These are phyloP conservation scores for Myodes glareolus DNA, from an alignment of 2,113 vertebrate genomes.

Conservation along the genomic window DNA sequence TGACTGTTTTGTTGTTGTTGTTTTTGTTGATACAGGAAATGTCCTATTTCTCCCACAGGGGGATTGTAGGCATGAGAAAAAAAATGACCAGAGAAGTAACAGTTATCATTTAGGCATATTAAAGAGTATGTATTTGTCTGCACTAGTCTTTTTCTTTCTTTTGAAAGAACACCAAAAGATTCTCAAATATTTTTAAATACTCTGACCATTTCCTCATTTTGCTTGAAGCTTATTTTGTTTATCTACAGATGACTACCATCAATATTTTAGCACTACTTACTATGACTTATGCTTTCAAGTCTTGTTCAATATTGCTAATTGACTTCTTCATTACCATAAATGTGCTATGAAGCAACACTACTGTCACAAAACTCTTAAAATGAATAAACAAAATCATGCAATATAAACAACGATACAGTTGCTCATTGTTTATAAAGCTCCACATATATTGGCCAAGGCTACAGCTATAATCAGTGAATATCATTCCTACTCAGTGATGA, in stretches of 20 bases:
- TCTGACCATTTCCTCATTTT: slow-evolving; percentile 51
- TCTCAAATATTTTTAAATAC: slow-evolving; percentile 26
- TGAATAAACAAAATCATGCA: slow-evolving; percentile 66
- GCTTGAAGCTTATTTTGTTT: slow-evolving; percentile 81
- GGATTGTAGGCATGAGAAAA: not conserved
- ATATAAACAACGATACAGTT: slow-evolving; percentile 68
- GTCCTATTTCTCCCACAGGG: slow-evolving; percentile 7
- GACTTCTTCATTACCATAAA: slow-evolving; percentile 79
- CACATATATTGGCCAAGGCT: not conserved
- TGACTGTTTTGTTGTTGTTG: not conserved
- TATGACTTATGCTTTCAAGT: slow-evolving; percentile 79
- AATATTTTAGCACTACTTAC: slow-evolving; percentile 84
- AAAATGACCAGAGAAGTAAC: not conserved
- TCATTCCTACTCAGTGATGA: slow-evolving; percentile 44
- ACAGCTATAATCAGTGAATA: slow-evolving; percentile 64
- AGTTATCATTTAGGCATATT: not conserved
- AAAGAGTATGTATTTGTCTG: not conserved
- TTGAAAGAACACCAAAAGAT: slow-evolving; percentile 52
- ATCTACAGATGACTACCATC: slow-evolving; percentile 76
- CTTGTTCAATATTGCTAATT: slow-evolving; percentile 81
- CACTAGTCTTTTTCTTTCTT: not conserved
- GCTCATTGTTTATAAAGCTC: slow-evolving; percentile 67
- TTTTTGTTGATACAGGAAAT: not conserved
- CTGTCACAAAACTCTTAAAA: slow-evolving; percentile 53
- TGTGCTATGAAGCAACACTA: slow-evolving; percentile 39